Base-by-base conservation (phyloP, 2,797 vertebrate species). In the Sebastes trivittatus region DNA sequence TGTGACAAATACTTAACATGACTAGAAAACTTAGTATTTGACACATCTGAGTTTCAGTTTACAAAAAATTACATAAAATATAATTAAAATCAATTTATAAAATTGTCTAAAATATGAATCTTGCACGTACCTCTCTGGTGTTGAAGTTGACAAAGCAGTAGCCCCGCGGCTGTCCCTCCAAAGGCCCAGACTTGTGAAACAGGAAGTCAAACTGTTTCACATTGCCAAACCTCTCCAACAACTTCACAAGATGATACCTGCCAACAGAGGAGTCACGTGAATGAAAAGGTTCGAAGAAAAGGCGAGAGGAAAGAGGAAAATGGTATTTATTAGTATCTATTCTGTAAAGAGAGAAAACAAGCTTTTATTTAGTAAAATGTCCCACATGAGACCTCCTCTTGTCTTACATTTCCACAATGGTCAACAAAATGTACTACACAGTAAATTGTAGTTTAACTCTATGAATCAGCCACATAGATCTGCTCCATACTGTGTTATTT, bases 61-160 rank as follows among this genome's bases (percentile, higher is more conserved):
- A 56, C 6, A 23, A 25, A 72, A 70, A 11, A 42, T 42, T 6
- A 25, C 4, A 52, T 3, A n/a, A 0, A 60, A 29, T 16, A 60
- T 20, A 30, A 62, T 30, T 36, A 36, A 20, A 56, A n/a, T 60
- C 0, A 16, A 42, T 42, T 42, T 42, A 29, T 32, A 32, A 25
- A 63, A 63, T 6, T 6, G 29, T 34, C 3, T 20, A 11, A 29
- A 63, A 13, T n/a, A 8, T 8, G 2, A 14, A 23, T 59, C 2
- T 23, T 63, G 49, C 2, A 3, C 6, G 36, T 95, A 98, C 98
- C 97, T 98, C 97, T 91, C 98, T 99, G 86, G 98, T 99, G 93
- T 97, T 97, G 88, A 99, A 99, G 94, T 99, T 99, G 86, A 99
- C 98, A 25, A 99, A 99, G 89, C 98, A 99, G 95, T 99, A 99